Percentiles rank a stretch among this genome's conserved stretches.
phyloP scores from a whole-genome alignment of 2,888 invertebrate genomes.

The Lagria hirta region DNA sequence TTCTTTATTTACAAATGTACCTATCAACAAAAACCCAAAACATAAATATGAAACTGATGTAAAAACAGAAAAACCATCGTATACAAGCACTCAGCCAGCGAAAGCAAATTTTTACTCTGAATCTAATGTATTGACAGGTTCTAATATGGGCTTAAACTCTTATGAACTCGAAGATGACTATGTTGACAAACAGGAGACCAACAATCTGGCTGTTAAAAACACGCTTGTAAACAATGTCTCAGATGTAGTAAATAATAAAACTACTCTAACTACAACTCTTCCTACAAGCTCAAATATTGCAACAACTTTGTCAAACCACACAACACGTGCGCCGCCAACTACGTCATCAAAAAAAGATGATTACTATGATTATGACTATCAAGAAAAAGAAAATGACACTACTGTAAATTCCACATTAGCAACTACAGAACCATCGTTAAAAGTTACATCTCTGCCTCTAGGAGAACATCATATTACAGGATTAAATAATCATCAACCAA shows the following conservation, averaged over 20 bases:
- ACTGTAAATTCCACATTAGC: slow-evolving; percentile 23
- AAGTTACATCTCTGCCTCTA: slow-evolving; percentile 52
- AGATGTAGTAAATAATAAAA: slow-evolving; percentile 32
- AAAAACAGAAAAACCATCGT: slow-evolving; percentile 30
- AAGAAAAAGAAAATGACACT: slow-evolving; percentile 30
- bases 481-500: slow-evolving; percentile 41
- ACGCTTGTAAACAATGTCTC: slow-evolving; percentile 29
- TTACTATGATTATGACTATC: slow-evolving; percentile 31
- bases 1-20: slow-evolving; percentile 37
- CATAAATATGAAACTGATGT: slow-evolving; percentile 29
- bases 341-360: slow-evolving; percentile 30
- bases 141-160: slow-evolving; percentile 39
- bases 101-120: slow-evolving; percentile 37
- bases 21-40: slow-evolving; percentile 30
- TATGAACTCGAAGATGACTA: slow-evolving; percentile 49
- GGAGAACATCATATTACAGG: slow-evolving; percentile 50
- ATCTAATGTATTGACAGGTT: slow-evolving; percentile 39
- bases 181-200: slow-evolving; percentile 35
- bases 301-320: slow-evolving; percentile 27
- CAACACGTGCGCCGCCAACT: slow-evolving; percentile 17
- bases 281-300: slow-evolving; percentile 19
- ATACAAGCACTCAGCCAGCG: slow-evolving; percentile 17
- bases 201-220: slow-evolving; percentile 45
- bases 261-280: slow-evolving; percentile 26
- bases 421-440: slow-evolving; percentile 32